Evolutionary conservation across 1,140 invertebrate species (phyloP).

Genomic region (Sinella curviseta): DNA sequence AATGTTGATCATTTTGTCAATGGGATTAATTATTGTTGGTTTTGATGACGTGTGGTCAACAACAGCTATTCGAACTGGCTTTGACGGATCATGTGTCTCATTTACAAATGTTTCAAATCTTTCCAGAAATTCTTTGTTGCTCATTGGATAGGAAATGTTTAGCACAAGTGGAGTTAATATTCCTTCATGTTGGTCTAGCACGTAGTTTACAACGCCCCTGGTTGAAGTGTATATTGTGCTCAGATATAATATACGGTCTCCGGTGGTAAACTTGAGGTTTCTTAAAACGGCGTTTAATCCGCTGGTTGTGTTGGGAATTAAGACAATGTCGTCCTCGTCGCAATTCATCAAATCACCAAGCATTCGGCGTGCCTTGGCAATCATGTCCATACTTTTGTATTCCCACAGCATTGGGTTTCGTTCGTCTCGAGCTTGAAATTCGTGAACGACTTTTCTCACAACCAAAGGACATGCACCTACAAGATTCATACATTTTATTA

Average conservation of each 20-base stretch:
- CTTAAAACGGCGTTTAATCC: slow-evolving; percentile 43
- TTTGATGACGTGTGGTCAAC: slow-evolving; percentile 41
- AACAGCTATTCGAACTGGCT: slow-evolving; percentile 27
- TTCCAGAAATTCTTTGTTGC: slow-evolving; percentile 27
- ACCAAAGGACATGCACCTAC: too few relatives aligned
- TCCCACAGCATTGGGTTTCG: too few relatives aligned
- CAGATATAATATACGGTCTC: slow-evolving; percentile 34
- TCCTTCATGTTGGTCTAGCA: slow-evolving; percentile 17
- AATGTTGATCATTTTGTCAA: slow-evolving; percentile 31
- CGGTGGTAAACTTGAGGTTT: slow-evolving; percentile 23
- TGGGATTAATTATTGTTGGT: slow-evolving; percentile 31
- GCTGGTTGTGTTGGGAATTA: slow-evolving; percentile 41
- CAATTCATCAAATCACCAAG: slow-evolving; percentile 27
- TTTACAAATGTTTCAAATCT: slow-evolving; percentile 33
- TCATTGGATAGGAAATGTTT: slow-evolving; percentile 34
- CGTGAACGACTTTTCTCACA: too few relatives aligned
- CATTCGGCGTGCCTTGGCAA: slow-evolving; percentile 2
- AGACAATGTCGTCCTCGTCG: slow-evolving; percentile 34
- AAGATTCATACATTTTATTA: too few relatives aligned
- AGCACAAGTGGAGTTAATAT: slow-evolving; percentile 15
- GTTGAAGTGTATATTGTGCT: slow-evolving; percentile 35
- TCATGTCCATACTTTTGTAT: not conserved
- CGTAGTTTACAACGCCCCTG: slow-evolving; percentile 26
- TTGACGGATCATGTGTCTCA: not conserved
- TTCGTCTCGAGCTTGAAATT: too few relatives aligned